These are phyloP conservation scores for Sinelater perroti DNA, from an alignment of 2,888 invertebrate species.

Conservation along the genomic window DNA sequence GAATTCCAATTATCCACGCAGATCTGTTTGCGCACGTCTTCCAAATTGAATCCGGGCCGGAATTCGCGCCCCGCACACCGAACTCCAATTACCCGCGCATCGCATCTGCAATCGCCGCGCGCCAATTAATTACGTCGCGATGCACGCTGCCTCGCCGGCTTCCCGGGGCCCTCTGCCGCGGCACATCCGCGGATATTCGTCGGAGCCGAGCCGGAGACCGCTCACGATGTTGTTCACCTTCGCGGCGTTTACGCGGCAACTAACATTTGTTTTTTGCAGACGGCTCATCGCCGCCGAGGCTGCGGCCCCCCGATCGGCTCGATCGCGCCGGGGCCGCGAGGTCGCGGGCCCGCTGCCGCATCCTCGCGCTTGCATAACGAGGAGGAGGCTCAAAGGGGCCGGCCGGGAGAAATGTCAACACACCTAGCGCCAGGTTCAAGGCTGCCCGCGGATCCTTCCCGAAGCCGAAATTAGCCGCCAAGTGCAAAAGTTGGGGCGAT, in stretches of 20 bases:
- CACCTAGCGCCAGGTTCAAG: neutral
- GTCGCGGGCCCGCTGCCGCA: no score
- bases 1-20: no score
- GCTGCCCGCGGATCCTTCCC: no score
- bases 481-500: no score
- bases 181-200: slow-evolving; percentile 3
- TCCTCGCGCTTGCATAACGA: no score
- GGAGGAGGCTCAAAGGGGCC: no score
- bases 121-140: slow-evolving; percentile 1
- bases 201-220: slow-evolving; percentile 1
- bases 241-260: slow-evolving; percentile 23
- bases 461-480: no score
- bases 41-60: no score
- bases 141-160: slow-evolving; percentile 1
- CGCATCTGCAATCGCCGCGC: slow-evolving; percentile 1
- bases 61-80: no score
- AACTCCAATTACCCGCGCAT: slow-evolving; percentile 5
- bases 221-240: slow-evolving; percentile 33
- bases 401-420: neutral
- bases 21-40: no score
- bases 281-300: slow-evolving; percentile 21
- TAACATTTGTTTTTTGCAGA: slow-evolving; percentile 34
- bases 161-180: neutral
- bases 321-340: neutral
- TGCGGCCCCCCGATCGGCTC: slow-evolving; percentile 16